Conservation (phyloP, 2,113 vertebrate genomes). For the Eurypyga helias region DNA sequence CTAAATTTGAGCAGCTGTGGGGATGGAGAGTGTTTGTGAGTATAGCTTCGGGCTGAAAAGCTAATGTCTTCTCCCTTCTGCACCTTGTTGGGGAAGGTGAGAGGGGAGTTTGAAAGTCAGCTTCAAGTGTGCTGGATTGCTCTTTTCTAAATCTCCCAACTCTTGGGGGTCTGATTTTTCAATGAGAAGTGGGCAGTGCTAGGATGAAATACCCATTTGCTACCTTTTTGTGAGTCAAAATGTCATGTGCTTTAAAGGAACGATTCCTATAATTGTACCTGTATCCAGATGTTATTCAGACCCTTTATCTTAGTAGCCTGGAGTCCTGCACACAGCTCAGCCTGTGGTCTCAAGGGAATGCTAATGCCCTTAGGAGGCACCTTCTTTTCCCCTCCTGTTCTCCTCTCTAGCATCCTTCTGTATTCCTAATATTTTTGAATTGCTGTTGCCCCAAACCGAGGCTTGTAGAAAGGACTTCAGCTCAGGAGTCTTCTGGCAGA, state of each 20-base stretch:
- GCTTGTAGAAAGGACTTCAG: background rate
- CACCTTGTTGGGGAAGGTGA: background rate
- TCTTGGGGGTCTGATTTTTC: background rate
- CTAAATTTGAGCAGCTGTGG: slow-evolving; percentile 42
- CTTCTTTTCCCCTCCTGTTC: background rate
- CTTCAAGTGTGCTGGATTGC: background rate
- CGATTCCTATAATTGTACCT: background rate
- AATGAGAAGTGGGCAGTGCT: background rate
- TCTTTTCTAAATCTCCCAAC: background rate
- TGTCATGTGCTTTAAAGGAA: background rate
- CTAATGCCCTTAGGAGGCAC: background rate
- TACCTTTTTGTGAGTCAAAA: background rate
- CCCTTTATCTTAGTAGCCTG: background rate
- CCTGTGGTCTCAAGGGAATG: background rate
- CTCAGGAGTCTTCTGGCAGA: background rate
- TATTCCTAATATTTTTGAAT: background rate
- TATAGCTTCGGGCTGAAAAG: background rate
- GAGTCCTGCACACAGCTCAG: background rate
- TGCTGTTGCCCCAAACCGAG: background rate
- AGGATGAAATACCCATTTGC: background rate
- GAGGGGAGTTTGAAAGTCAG: background rate
- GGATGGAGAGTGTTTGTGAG: slow-evolving; percentile 5
- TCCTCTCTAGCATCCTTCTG: background rate
- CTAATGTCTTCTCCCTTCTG: background rate
- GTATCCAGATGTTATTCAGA: background rate